phyloP scores from a whole-genome alignment of 2,113 vertebrate species.

The Xenus cinereus region DNA sequence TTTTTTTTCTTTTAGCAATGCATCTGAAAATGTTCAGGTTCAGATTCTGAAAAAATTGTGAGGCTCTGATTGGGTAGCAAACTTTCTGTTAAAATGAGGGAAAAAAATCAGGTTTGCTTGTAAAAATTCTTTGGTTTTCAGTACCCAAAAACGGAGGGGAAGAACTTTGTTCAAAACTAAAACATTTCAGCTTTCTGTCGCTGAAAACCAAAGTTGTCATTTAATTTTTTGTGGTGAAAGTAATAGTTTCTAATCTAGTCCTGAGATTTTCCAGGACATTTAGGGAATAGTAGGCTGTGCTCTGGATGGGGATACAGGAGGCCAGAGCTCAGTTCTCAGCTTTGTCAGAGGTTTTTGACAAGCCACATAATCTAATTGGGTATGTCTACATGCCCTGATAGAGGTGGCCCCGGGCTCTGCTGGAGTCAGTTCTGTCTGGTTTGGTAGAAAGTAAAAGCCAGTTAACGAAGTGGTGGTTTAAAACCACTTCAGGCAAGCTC shows the following conservation, averaged over 20 bases:
- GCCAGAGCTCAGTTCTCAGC: neutral
- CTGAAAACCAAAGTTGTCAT: conserved; percentile 50
- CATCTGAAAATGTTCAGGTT: neutral
- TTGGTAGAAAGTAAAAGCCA: neutral
- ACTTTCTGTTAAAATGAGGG: neutral
- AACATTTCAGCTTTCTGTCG: conserved; percentile 39
- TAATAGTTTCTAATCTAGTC: conserved; percentile 61
- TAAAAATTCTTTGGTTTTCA: conserved; percentile 58
- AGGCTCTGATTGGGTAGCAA: neutral
- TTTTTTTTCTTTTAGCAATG: neutral
- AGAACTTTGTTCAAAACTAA: conserved; percentile 15
- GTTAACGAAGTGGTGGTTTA: neutral
- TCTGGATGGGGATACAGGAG: neutral
- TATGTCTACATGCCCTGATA: neutral
- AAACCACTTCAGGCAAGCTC: neutral
- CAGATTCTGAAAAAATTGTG: neutral
- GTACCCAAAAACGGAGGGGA: neutral
- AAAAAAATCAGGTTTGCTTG: conserved; percentile 24
- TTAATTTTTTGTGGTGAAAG: conserved; percentile 56
- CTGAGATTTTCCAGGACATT: conserved; percentile 61
- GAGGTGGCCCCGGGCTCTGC: neutral
- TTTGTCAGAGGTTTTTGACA: neutral
- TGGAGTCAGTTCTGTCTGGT: neutral
- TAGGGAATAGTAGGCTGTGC: conserved; percentile 24
- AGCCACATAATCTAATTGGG: neutral